Conservation (phyloP, 2,113 vertebrate species). For the Pterocles burchelli region DNA sequence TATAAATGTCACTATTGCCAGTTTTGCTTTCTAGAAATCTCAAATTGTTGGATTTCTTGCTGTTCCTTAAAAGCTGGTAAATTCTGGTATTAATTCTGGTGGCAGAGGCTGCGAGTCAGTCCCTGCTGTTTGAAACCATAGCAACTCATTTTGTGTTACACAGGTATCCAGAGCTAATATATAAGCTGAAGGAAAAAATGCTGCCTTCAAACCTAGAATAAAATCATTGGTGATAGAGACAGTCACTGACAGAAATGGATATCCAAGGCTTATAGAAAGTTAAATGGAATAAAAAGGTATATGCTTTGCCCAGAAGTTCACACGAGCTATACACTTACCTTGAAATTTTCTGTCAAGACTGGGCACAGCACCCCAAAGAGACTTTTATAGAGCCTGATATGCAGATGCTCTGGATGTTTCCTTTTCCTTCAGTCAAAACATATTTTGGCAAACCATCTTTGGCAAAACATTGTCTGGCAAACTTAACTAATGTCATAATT, state of each 20-base stretch:
- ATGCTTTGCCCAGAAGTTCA: neutral
- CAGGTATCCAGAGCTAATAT: neutral
- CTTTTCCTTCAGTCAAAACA: conserved; percentile 43
- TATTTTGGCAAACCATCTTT: conserved; percentile 45
- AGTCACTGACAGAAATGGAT: neutral
- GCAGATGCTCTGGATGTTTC: conserved; percentile 43
- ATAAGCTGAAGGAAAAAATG: neutral
- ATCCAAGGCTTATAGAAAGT: neutral
- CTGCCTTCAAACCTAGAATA: neutral
- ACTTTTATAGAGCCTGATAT: conserved; percentile 54
- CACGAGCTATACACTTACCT: conserved; percentile 46
- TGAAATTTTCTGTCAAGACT: conserved; percentile 44
- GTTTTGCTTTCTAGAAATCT: neutral
- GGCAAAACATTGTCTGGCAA: conserved; percentile 52
- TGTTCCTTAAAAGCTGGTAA: neutral
- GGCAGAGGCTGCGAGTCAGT: neutral
- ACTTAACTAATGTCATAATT: conserved; percentile 47
- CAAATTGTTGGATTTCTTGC: neutral
- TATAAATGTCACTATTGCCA: neutral
- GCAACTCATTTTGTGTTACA: neutral
- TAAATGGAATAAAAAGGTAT: neutral
- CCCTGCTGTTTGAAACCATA: neutral
- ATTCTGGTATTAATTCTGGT: neutral
- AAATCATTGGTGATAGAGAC: neutral
- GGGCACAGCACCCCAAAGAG: conserved; percentile 40